A percentile compares a stretch with the other conserved stretches of the same genome.
Conservation (phyloP, 2,888 invertebrate genomes). For the Sphaerophoria rueppellii region DNA sequence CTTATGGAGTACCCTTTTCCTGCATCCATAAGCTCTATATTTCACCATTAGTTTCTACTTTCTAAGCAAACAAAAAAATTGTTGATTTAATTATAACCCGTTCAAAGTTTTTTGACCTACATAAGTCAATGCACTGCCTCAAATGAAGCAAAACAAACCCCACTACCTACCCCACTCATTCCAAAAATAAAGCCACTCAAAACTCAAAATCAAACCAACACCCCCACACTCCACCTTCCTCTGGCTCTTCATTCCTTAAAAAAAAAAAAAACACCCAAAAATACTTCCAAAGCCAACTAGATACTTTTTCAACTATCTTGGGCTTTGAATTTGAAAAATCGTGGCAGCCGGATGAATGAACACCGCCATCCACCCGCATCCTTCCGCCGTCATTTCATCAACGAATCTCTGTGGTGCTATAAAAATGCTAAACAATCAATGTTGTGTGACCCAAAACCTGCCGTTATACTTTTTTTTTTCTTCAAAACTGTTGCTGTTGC, state of each 20-base stretch:
- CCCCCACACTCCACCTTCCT: too few relatives aligned
- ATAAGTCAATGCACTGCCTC: too few relatives aligned
- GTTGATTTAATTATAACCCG: too few relatives aligned
- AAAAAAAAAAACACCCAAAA: neutral
- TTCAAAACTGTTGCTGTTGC: neutral
- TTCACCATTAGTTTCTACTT: too few relatives aligned
- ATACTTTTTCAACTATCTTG: constrained; percentile 49
- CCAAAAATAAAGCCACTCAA: constrained; percentile 1
- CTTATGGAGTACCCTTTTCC: too few relatives aligned
- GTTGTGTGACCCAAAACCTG: constrained; percentile 56
- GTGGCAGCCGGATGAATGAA: constrained; percentile 21
- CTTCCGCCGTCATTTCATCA: neutral
- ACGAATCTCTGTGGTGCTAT: neutral
- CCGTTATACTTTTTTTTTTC: neutral
- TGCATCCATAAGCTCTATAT: too few relatives aligned
- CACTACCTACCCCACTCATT: too few relatives aligned
- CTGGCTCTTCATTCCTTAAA: too few relatives aligned
- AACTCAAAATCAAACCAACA: neutral
- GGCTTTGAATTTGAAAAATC: constrained; percentile 8
- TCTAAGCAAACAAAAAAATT: too few relatives aligned
- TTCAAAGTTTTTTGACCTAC: too few relatives aligned
- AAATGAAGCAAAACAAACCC: too few relatives aligned
- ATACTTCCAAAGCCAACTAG: neutral
- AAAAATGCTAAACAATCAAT: constrained; percentile 62
- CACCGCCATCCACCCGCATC: constrained; percentile 20